These are phyloP conservation scores for Encarsia formosa DNA, from an alignment of 2,888 invertebrate genomes.

Conservation along the genomic window DNA sequence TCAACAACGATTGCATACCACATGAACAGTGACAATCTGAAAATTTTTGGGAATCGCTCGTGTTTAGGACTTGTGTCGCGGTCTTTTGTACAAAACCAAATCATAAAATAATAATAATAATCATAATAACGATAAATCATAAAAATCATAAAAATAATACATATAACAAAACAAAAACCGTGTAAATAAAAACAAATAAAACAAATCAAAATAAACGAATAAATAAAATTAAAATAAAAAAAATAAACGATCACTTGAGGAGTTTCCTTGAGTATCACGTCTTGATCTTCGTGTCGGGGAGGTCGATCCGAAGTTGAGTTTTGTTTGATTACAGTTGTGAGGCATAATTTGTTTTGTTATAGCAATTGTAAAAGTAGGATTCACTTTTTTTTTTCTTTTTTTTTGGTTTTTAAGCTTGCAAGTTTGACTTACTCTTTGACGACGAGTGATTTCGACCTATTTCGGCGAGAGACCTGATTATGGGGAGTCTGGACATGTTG, in stretches of 20 bases:
- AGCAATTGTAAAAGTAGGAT: constrained; percentile 10
- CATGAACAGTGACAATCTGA: constrained; percentile 50
- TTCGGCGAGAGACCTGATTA: constrained; percentile 91
- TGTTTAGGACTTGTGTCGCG: constrained; percentile 28
- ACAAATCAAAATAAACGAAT: constrained; percentile 16
- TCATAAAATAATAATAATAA: constrained; percentile 30
- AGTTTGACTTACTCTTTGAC: constrained; percentile 78
- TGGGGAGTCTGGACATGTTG: constrained; percentile 76
- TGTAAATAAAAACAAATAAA: constrained; percentile 5
- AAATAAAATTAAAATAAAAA: constrained; percentile 25
- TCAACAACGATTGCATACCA: constrained; percentile 51
- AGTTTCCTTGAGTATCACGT: constrained; percentile 14
- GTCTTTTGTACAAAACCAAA: constrained; percentile 25
- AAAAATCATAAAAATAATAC: constrained; percentile 26
- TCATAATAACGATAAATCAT: constrained; percentile 22
- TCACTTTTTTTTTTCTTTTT: too few relatives aligned
- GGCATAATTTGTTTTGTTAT: constrained; percentile 28
- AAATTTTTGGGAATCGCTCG: constrained; percentile 36
- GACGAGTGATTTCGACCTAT: constrained; percentile 94
- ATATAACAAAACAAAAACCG: constrained; percentile 25
- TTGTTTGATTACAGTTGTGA: constrained; percentile 17
- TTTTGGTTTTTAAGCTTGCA: too few relatives aligned
- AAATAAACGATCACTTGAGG: constrained; percentile 7
- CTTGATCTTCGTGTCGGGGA: constrained; percentile 18
- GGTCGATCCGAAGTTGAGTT: constrained; percentile 19